Conservation (phyloP, 2,797 vertebrate species). For the Falco novaeseelandiae region DNA sequence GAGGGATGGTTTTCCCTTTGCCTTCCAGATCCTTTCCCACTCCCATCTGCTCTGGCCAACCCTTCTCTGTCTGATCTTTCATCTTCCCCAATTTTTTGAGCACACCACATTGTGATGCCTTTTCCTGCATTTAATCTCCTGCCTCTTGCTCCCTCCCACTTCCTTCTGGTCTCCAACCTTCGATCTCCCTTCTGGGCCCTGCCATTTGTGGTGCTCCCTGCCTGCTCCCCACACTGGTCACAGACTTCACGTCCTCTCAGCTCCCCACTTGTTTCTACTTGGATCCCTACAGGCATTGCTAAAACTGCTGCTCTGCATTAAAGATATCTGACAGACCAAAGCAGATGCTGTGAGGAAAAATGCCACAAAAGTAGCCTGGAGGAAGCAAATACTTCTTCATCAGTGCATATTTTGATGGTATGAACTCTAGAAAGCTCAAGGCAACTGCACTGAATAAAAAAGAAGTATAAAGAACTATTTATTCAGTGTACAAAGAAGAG, state of each 20-base stretch:
- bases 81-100: neutral
- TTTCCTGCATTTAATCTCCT: neutral
- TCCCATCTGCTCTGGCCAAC: neutral
- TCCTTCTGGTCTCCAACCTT: neutral
- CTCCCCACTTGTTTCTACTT: neutral
- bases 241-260: neutral
- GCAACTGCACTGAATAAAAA: neutral
- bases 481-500: neutral
- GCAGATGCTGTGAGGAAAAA: neutral
- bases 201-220: neutral
- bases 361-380: neutral
- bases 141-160: neutral
- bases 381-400: conserved; percentile 1
- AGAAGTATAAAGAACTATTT: neutral
- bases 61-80: neutral
- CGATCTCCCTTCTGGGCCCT: neutral
- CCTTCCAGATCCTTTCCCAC: neutral
- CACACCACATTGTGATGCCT: neutral
- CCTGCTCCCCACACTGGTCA: rapidly evolving
- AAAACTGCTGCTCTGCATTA: neutral
- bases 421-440: neutral
- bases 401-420: neutral
- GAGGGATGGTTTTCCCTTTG: neutral
- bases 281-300: neutral
- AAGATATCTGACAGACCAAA: neutral